These are phyloP conservation scores for Melanophora roralis DNA, from an alignment of 2,888 invertebrate genomes.

Conservation along the genomic window DNA sequence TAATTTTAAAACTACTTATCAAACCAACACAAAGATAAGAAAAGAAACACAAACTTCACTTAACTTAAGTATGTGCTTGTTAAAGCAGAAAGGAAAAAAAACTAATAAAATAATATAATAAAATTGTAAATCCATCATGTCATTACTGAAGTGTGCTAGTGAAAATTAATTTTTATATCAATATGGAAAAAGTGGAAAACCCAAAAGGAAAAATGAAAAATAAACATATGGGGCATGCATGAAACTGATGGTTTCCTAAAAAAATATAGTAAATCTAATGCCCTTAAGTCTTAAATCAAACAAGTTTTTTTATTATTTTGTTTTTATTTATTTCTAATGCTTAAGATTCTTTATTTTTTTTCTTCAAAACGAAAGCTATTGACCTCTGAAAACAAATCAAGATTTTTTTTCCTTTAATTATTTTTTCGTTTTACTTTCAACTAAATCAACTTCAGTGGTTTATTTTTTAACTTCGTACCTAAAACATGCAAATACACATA, in stretches of 20 bases:
- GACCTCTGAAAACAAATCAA: too few species aligned
- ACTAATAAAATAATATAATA: not conserved
- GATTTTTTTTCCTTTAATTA: not conserved
- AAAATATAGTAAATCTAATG: not conserved
- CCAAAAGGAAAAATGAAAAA: not conserved
- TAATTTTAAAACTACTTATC: slow-evolving; percentile 6
- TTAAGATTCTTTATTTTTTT: too few species aligned
- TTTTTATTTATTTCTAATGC: too few species aligned
- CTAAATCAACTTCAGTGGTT: too few species aligned
- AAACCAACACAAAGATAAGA: not conserved
- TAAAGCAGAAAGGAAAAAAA: not conserved
- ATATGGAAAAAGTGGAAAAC: not conserved
- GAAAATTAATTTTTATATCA: not conserved
- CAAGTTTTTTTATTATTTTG: too few species aligned
- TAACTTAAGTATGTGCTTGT: not conserved
- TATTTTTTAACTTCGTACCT: slow-evolving; percentile 5
- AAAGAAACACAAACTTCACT: not conserved
- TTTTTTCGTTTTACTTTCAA: not conserved
- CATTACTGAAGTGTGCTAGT: not conserved
- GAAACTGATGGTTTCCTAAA: slow-evolving; percentile 31
- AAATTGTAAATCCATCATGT: slow-evolving; percentile 11
- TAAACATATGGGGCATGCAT: slow-evolving; percentile 12
- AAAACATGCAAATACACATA: slow-evolving; percentile 4
- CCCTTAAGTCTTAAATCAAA: slow-evolving; percentile 11
- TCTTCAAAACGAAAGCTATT: too few species aligned